phyloP scores from a whole-genome alignment of 2,113 vertebrate species.

The Gavialis gangeticus region DNA sequence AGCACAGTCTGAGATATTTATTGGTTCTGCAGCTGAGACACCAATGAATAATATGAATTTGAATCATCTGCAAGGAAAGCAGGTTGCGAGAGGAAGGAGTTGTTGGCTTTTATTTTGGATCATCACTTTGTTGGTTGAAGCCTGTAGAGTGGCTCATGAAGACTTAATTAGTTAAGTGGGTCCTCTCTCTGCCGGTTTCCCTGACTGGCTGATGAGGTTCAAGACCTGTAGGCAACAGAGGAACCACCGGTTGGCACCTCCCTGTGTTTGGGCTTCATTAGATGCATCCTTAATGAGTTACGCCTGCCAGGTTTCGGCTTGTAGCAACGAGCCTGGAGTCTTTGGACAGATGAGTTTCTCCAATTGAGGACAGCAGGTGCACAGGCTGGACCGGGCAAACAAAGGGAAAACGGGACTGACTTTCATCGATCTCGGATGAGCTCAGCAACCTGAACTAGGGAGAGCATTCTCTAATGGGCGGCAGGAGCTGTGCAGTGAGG shows the following conservation, averaged over 20 bases:
- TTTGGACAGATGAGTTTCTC: neutral
- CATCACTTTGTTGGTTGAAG: neutral
- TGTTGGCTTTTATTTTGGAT: neutral
- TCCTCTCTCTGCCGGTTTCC: neutral
- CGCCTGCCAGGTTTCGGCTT: neutral
- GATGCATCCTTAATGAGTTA: neutral
- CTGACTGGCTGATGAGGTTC: neutral
- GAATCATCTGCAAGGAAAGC: neutral
- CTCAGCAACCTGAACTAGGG: neutral
- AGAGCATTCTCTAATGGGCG: neutral
- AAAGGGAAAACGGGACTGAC: neutral
- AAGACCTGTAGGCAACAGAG: neutral
- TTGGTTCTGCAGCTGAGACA: neutral
- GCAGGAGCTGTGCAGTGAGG: neutral
- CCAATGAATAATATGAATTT: neutral
- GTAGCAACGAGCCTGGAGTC: neutral
- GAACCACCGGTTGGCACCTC: neutral
- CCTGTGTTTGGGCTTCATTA: neutral
- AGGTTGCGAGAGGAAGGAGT: neutral
- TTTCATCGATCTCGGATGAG: neutral
- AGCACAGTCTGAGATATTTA: neutral
- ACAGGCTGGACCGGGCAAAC: neutral
- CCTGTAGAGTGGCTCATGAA: neutral
- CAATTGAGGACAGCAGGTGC: neutral
- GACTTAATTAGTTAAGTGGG: neutral